Percentiles rank a stretch among this genome's conserved stretches.
Conservation (phyloP, 2,888 invertebrate genomes). For the Stegana nigrithorax region DNA sequence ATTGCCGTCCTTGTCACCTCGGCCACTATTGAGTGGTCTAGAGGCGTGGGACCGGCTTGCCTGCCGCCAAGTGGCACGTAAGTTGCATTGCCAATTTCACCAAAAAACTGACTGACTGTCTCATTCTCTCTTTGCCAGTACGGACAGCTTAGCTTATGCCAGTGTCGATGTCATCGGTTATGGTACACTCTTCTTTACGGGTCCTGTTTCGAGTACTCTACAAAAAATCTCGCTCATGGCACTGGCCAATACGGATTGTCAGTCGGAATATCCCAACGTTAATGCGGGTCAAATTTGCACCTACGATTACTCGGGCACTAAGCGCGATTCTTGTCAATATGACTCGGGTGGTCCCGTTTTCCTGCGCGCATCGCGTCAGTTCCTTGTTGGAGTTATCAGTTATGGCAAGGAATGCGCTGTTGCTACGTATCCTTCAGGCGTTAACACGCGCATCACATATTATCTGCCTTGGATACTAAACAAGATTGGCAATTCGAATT, state of each 20-base stretch:
- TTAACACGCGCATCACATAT: conserved; percentile 72
- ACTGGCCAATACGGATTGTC: conserved; percentile 39
- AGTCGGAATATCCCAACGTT: conserved; percentile 37
- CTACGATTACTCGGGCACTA: conserved; percentile 44
- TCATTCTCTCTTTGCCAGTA: no score
- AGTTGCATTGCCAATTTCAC: conserved; percentile 27
- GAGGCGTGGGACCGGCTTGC: conserved; percentile 73
- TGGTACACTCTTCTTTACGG: conserved; percentile 71
- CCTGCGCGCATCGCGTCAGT: conserved; percentile 63
- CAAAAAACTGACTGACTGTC: background rate
- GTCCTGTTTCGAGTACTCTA: conserved; percentile 67
- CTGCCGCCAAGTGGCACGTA: conserved; percentile 70
- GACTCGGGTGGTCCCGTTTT: conserved; percentile 72
- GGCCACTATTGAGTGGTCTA: conserved; percentile 68
- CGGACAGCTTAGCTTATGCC: conserved; percentile 41
- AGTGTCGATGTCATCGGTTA: conserved; percentile 67
- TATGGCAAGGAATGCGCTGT: conserved; percentile 71
- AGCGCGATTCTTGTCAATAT: conserved; percentile 69
- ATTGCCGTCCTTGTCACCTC: conserved; percentile 70
- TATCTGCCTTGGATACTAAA: conserved; percentile 71
- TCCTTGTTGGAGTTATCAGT: conserved; percentile 71
- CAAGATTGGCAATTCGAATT: conserved; percentile 40
- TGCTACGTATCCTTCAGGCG: conserved; percentile 63
- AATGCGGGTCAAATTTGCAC: conserved; percentile 51
- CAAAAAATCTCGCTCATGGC: conserved; percentile 69